Evolutionary conservation across 2,888 invertebrate genomes (phyloP).

Genomic region (Pachydiplax longipennis): DNA sequence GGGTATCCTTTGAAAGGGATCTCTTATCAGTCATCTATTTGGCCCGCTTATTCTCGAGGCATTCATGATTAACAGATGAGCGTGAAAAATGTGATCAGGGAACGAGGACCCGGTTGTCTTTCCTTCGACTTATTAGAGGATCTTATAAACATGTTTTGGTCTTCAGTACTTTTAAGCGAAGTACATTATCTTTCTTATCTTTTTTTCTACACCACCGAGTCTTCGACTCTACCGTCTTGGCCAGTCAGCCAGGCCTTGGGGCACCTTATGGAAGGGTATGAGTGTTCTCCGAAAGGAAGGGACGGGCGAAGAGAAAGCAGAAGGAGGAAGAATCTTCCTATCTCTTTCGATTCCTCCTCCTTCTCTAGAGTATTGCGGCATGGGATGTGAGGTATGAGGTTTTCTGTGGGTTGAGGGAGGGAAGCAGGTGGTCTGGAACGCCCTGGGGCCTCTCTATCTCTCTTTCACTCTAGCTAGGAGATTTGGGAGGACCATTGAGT

Average conservation of each 20-base stretch:
- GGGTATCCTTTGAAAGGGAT: background rate
- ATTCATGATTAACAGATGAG: background rate
- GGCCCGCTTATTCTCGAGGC: background rate
- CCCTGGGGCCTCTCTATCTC: background rate
- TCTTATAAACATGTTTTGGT: conserved; percentile 14
- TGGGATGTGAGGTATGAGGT: conserved; percentile 27
- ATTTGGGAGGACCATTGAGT: conserved; percentile 19
- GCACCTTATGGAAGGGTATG: background rate
- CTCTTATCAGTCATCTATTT: background rate
- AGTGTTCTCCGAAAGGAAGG: background rate
- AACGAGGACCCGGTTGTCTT: too few species aligned
- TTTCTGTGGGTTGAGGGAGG: background rate
- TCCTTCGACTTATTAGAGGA: background rate
- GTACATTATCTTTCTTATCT: background rate
- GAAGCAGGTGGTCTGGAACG: conserved; percentile 30
- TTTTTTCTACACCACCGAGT: background rate
- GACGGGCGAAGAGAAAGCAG: background rate
- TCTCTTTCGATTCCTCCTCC: background rate
- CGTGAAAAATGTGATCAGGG: background rate
- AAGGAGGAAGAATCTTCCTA: background rate
- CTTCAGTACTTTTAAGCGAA: background rate
- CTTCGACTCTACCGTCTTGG: conserved; percentile 27
- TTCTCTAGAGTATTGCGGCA: conserved; percentile 4
- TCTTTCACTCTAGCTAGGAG: background rate
- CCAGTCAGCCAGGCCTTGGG: conserved; percentile 20